These are phyloP conservation scores for Sitodiplosis mosellana DNA, from an alignment of 1,140 invertebrate species.

Conservation along the genomic window DNA sequence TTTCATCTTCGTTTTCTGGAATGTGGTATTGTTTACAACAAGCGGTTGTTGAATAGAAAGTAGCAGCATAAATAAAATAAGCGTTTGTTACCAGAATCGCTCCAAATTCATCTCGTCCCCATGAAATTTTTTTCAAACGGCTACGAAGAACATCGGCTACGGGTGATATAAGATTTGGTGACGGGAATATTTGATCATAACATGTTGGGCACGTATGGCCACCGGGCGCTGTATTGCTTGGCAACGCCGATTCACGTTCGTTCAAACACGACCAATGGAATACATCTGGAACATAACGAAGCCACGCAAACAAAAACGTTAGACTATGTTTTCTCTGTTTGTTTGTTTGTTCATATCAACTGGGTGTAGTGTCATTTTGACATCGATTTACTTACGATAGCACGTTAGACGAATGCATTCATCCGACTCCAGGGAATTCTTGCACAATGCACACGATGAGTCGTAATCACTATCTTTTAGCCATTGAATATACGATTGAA, in stretches of 20 bases:
- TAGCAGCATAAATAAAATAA: neutral
- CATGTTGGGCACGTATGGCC: constrained; percentile 21
- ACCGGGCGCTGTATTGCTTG: constrained; percentile 20
- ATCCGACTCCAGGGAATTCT: constrained; percentile 51
- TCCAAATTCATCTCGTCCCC: constrained; percentile 23
- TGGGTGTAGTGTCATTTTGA: neutral
- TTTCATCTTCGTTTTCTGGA: neutral
- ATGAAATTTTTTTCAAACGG: constrained; percentile 17
- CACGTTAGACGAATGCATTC: constrained; percentile 79
- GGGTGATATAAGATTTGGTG: constrained; percentile 20
- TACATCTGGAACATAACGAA: constrained; percentile 13
- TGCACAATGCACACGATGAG: constrained; percentile 75
- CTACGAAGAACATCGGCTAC: constrained; percentile 20
- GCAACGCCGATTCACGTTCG: constrained; percentile 18
- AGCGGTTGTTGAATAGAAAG: neutral
- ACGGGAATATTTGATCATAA: constrained; percentile 18
- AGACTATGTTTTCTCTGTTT: neutral
- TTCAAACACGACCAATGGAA: constrained; percentile 24
- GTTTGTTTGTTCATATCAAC: neutral
- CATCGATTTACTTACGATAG: constrained; percentile 41
- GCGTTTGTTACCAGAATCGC: constrained; percentile 16
- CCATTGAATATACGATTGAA: constrained; percentile 95
- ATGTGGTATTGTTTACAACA: neutral
- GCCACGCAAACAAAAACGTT: neutral
- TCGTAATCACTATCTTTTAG: constrained; percentile 93